Base-by-base conservation (phyloP, 2,113 vertebrate genomes). In the Carettochelys insculpta region DNA sequence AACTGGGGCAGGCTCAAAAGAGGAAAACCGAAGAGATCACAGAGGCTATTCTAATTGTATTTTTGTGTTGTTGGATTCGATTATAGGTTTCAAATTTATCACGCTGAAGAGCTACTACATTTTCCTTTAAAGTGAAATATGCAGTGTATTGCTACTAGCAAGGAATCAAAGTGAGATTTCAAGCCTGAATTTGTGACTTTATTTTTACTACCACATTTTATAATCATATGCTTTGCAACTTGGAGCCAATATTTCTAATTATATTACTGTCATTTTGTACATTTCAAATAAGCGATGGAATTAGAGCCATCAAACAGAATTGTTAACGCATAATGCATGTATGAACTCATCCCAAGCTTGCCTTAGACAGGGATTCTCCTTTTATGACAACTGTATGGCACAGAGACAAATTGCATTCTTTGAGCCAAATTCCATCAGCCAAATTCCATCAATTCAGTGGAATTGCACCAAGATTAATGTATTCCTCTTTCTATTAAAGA, bases 111-210 rank as follows among this genome's bases (percentile, higher is more conserved):
- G 93, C 88, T 92, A 41, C 71, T 95, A 54, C 25, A 48, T 83
- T 88, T 53, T 77, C 89, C 13, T 92, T 90, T 90, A 94, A 95
- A 48, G 48, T 76, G 56, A 71, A 77, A 79, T 80, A 94, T 56
- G 75, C 25, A 91, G 73, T 89, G 84, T 76, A 95, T 78, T 92
- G 92, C 88, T 92, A 90, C 71, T 90, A 92, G 77, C 54, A 78
- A 58, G 81, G 86, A 92, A 92, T 19, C 24, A 91, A 96, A 94
- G 94, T 41, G 81, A 85, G 88, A 93, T 97, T 96, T 96, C 78
- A 92, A 87, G 85, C 54, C 68, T 96, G 86, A 87, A 68, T 94
- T 97, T 61, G 31, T 89, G 90, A 94, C 82, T 94, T 80, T 92
- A 87, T 85, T 92, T 86, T 56, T 85, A 83, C 81, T 94, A 71